Percentiles rank a stretch among this genome's conserved stretches.
Conservation (phyloP, 2,888 invertebrate genomes). For the Lymantria dispar region DNA sequence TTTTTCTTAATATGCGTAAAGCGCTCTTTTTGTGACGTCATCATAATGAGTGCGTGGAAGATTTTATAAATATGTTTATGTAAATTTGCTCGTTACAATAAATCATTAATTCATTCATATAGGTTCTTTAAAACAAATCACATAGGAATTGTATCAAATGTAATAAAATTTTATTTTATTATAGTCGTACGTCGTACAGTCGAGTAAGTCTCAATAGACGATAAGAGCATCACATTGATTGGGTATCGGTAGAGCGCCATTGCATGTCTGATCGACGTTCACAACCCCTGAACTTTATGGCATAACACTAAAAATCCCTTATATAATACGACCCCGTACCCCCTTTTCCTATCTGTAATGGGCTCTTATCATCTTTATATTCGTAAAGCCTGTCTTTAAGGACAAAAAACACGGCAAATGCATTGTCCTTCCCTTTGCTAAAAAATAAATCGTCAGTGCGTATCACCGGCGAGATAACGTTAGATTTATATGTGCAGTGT, state of each 20-base stretch:
- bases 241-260: constrained; percentile 35
- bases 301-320: constrained; percentile 55
- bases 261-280: constrained; percentile 58
- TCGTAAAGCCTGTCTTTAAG: constrained; percentile 53
- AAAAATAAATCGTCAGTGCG: constrained; percentile 45
- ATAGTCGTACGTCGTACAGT: neutral
- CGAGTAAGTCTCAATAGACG: constrained; percentile 1
- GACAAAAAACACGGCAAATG: constrained; percentile 58
- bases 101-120: too few relatives aligned
- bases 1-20: too few relatives aligned
- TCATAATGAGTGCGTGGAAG: too few relatives aligned
- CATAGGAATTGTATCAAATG: too few relatives aligned
- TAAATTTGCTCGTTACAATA: too few relatives aligned
- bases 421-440: constrained; percentile 54
- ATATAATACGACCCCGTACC: constrained; percentile 26
- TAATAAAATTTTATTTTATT: neutral
- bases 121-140: too few relatives aligned
- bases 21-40: too few relatives aligned
- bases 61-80: too few relatives aligned
- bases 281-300: constrained; percentile 37
- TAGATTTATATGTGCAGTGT: constrained; percentile 52
- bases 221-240: constrained; percentile 29
- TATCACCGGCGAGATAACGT: constrained; percentile 48
- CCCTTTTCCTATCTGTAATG: constrained; percentile 56
- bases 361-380: constrained; percentile 75